phyloP scores from a whole-genome alignment of 2,888 invertebrate species.

The Lordiphosa andalusiaca region DNA sequence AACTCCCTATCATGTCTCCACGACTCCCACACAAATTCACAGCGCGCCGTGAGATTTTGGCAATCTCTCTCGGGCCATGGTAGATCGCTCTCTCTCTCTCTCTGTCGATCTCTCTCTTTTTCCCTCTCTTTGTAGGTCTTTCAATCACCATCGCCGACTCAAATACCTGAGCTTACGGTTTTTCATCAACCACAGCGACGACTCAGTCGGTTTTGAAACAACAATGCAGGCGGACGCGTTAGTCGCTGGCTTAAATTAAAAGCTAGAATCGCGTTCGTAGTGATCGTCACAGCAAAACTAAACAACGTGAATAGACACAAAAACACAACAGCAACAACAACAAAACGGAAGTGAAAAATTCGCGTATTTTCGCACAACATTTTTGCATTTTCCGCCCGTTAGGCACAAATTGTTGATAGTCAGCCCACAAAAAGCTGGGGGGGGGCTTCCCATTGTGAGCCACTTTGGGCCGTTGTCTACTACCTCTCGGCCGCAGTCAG shows the following conservation, averaged over 20 bases:
- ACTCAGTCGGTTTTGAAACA: constrained; percentile 67
- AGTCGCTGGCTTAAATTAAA: constrained; percentile 41
- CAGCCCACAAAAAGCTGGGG: constrained; percentile 27
- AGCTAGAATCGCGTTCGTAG: constrained; percentile 52
- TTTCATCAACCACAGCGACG: constrained; percentile 27
- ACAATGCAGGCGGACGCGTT: constrained; percentile 73
- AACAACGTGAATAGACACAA: constrained; percentile 21
- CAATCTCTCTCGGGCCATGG: constrained; percentile 10
- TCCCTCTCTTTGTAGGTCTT: constrained; percentile 18
- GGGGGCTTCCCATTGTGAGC: constrained; percentile 44
- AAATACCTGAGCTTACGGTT: constrained; percentile 43
- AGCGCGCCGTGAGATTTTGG: constrained; percentile 12
- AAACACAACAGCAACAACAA: constrained; percentile 22
- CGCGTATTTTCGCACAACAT: constrained; percentile 64
- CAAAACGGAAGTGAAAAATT: constrained; percentile 71
- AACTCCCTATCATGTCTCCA: background rate
- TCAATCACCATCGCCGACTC: constrained; percentile 43
- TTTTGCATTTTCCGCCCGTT: constrained; percentile 64
- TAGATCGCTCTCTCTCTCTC: background rate
- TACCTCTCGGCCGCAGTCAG: constrained; percentile 28
- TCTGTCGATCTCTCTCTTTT: constrained; percentile 17
- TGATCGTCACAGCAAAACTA: constrained; percentile 33
- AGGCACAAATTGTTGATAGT: constrained; percentile 30
- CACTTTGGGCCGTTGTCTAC: constrained; percentile 40
- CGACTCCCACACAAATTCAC: constrained; percentile 21